Evolutionary conservation across 2,888 invertebrate genomes (phyloP).

Genomic region (Keiferia lycopersicella): DNA sequence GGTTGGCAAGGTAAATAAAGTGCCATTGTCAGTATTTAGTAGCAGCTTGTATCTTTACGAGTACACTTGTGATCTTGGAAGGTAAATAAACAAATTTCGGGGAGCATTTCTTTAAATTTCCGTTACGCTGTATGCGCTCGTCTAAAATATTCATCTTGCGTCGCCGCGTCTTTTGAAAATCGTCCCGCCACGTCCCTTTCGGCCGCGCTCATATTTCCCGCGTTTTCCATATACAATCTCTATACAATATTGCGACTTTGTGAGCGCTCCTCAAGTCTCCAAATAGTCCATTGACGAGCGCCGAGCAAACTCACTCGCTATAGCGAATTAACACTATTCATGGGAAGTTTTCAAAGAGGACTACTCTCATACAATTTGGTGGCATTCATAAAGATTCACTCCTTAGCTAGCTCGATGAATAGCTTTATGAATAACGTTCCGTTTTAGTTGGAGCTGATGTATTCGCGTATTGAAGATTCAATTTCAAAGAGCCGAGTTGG

Average conservation of each 20-base stretch:
- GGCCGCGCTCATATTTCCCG: conserved; percentile 72
- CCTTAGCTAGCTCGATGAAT: conserved; percentile 74
- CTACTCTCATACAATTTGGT: conserved; percentile 81
- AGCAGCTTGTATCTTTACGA: neutral
- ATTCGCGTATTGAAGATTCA: conserved; percentile 43
- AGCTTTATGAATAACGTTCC: conserved; percentile 72
- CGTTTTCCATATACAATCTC: conserved; percentile 79
- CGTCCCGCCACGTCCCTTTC: conserved; percentile 58
- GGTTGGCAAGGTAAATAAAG: neutral
- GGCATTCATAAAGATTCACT: conserved; percentile 81
- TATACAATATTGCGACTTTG: conserved; percentile 75
- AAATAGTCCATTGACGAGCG: conserved; percentile 79
- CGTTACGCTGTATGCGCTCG: conserved; percentile 3
- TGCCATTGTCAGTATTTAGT: neutral
- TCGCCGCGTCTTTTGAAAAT: conserved; percentile 56
- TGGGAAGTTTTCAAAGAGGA: conserved; percentile 79
- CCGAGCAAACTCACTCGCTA: conserved; percentile 79
- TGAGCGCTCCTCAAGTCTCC: conserved; percentile 61
- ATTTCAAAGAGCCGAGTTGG: conserved; percentile 43
- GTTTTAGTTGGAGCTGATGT: conserved; percentile 53
- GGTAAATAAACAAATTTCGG: neutral
- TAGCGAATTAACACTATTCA: conserved; percentile 82
- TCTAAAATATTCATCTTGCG: conserved; percentile 26
- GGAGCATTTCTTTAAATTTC: neutral
- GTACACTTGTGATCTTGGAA: neutral